Evolutionary conservation across 2,888 invertebrate genomes (phyloP), one percentile per base, ranked within the genome.

Genomic region (Epinotia bilunana): DNA sequence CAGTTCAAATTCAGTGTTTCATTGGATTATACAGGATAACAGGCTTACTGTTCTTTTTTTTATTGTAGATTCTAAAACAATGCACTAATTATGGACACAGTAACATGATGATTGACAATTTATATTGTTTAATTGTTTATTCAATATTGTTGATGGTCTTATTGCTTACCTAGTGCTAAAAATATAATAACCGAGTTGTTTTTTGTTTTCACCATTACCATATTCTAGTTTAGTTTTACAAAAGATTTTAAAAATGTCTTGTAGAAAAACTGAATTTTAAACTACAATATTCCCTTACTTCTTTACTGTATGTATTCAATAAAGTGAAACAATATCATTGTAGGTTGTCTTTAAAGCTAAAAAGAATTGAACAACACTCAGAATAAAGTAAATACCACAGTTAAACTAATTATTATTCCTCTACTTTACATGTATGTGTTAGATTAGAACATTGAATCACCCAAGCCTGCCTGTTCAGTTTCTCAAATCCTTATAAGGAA

Each of bases 401-500:
- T 49, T 49, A 49, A 49, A 13, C 49, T 16, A 16, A 49, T 49
- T 49, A 49, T 5, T 49, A 16, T 16, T 49, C 5, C 3, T 16
- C 5, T 16, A 46, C 12, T 46, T 46, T 18, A 18, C 5, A 33
- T 16, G 11, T 62, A 60, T 28, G 4, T 16, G 16, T 16, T 28
- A 60, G 9, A 6, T 13, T 61, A 61, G 33, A 33, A 33, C 18
- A 43, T 39, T 62, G 33, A 3, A 43, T 18, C 18, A 18, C 16
- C 33, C 33, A 61, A 61, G n/a, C 6, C 9, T 43, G 18, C 62
- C 43, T 39, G 33, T 62, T 62, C 2, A 18, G 18, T 62, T 60
- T 60, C 60, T 60, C 28, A 18, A 62, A 39, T 62, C 39, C 62
- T 62, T 62, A 18, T 62, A 18, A 33, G 62, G 39, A 62, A 12